A percentile compares a stretch with the other conserved stretches of the same genome.
Evolutionary conservation across 1,140 invertebrate species (phyloP).

Genomic region (Battus philenor): DNA sequence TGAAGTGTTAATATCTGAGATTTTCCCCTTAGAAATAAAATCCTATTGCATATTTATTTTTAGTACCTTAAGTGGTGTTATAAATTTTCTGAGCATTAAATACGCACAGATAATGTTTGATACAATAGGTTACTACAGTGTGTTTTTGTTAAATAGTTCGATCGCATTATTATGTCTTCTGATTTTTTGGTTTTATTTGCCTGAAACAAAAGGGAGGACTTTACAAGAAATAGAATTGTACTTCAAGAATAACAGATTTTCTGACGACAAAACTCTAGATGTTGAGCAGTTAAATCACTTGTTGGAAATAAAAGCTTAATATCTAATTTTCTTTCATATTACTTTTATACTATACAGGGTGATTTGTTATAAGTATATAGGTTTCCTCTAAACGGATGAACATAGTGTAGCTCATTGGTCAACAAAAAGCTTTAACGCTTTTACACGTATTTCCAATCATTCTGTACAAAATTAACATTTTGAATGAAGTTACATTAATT

Average conservation of each 20-base stretch:
- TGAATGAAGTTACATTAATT: no score
- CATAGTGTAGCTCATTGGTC: no score
- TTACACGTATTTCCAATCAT: no score
- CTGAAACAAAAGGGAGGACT: constrained; percentile 25
- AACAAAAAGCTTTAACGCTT: no score
- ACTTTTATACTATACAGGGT: no score
- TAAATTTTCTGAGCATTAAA: constrained; percentile 23
- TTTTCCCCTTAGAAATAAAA: constrained; percentile 23
- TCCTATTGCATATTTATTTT: constrained; percentile 13
- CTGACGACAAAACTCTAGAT: constrained; percentile 3
- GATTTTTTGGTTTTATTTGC: constrained; percentile 21
- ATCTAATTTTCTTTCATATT: no score
- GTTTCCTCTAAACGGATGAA: no score
- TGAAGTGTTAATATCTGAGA: constrained; percentile 20
- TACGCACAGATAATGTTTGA: constrained; percentile 17
- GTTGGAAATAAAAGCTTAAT: no score
- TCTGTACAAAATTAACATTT: no score
- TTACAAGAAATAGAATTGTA: constrained; percentile 26
- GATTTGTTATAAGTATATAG: no score
- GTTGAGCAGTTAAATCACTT: no score
- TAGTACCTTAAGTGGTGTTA: constrained; percentile 16
- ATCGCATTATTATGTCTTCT: constrained; percentile 19
- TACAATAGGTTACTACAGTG: constrained; percentile 22
- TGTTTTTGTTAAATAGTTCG: constrained; percentile 20
- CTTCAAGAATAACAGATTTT: constrained; percentile 20